phyloP scores from a whole-genome alignment of 2,888 invertebrate genomes.

The Apoderus coryli region DNA sequence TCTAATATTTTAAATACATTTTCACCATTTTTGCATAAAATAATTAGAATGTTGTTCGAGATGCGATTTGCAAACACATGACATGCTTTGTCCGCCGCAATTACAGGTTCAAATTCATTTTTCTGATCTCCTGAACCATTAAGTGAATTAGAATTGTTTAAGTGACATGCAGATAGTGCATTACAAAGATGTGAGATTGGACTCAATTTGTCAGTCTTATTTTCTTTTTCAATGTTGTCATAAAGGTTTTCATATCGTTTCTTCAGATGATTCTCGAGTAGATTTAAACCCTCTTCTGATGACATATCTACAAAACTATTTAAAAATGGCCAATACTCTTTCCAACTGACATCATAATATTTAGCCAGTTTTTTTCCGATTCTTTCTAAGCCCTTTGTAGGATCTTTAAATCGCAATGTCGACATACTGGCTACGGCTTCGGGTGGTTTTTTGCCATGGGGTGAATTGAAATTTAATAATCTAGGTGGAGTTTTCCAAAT shows the following conservation, averaged over 20 bases:
- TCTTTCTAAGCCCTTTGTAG: constrained; percentile 77
- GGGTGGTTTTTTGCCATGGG: constrained; percentile 12
- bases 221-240: constrained; percentile 3
- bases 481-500: constrained; percentile 78
- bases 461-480: constrained; percentile 18
- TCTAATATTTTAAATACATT: constrained; percentile 40
- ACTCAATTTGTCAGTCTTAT: constrained; percentile 27
- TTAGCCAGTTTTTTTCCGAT: constrained; percentile 63
- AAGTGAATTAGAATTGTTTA: constrained; percentile 31
- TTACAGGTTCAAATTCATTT: constrained; percentile 30
- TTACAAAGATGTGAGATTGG: constrained; percentile 46
- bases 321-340: constrained; percentile 87
- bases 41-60: constrained; percentile 43
- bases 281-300: constrained; percentile 52
- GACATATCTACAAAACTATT: constrained; percentile 67
- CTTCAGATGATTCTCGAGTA: constrained; percentile 61
- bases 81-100: constrained; percentile 44
- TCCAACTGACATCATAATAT: constrained; percentile 65
- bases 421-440: constrained; percentile 15
- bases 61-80: constrained; percentile 57
- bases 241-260: constrained; percentile 8
- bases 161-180: constrained; percentile 40
- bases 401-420: constrained; percentile 39
- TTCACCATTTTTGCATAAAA: constrained; percentile 26
- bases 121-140: constrained; percentile 16